Base-by-base conservation (phyloP, 2,888 invertebrate genomes). In the Trissonchulus latispiculum region DNA sequence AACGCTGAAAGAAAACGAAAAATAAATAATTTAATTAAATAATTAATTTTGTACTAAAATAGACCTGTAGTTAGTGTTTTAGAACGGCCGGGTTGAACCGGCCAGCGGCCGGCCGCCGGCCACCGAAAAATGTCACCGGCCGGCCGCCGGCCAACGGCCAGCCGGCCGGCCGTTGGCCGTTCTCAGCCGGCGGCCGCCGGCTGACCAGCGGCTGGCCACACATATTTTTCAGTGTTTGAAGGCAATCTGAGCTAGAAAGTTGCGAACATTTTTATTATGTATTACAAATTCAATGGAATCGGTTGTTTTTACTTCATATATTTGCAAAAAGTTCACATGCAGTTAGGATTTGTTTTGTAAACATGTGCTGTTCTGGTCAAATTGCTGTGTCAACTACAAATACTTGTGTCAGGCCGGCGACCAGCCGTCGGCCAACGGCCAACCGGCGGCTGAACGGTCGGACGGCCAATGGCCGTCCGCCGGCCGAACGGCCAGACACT, bases 1-100 rank as follows among this genome's bases (percentile, higher is more conserved):
- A 64, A 64, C n/a, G 28, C 66, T 64, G 66, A 64, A 64, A 64
- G 8, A 32, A 64, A 28, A 64, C 8, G 18, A 15, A 64, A 64
- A 23, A 15, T 48, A 15, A 48, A 48, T 8, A 48, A 48, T 48
- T 48, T n/a, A n/a, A n/a, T n/a, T n/a, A n/a, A n/a, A n/a, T n/a
- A n/a, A n/a, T n/a, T n/a, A n/a, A n/a, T n/a, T n/a, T n/a, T n/a
- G n/a, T n/a, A n/a, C n/a, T n/a, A n/a, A n/a, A n/a, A n/a, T n/a
- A n/a, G n/a, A n/a, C n/a, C n/a, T n/a, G n/a, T n/a, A n/a, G n/a
- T n/a, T n/a, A n/a, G n/a, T n/a, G n/a, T n/a, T n/a, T n/a, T n/a
- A n/a, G n/a, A n/a, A n/a, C n/a, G n/a, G n/a, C n/a, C n/a, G n/a
- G n/a, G n/a, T n/a, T n/a, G n/a, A n/a, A n/a, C n/a, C n/a, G n/a